A percentile compares a stretch with the other conserved stretches of the same genome.
Evolutionary conservation across 2,888 invertebrate species (phyloP).

Genomic region (Gymnoscelis rufifasciata): DNA sequence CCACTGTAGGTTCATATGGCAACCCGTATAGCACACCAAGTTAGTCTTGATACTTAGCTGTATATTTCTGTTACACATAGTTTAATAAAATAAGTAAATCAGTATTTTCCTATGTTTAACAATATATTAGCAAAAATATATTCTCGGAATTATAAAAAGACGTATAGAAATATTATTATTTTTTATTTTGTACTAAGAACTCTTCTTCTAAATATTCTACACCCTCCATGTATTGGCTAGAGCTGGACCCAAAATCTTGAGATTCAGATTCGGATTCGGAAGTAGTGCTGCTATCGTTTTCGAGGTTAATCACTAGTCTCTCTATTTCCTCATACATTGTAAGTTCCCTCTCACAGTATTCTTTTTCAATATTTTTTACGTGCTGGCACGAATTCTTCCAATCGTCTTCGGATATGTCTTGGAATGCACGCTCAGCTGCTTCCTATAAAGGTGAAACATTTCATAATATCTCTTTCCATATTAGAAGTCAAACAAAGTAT

Average conservation of each 20-base stretch:
- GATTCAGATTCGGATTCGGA: not conserved
- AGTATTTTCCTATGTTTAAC: not conserved
- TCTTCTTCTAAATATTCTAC: too few species aligned
- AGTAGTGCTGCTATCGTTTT: not conserved
- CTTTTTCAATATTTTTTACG: not conserved
- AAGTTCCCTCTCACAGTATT: not conserved
- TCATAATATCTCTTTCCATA: too few species aligned
- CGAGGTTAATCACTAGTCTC: not conserved
- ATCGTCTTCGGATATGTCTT: too few species aligned
- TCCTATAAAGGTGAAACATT: too few species aligned
- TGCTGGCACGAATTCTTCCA: not conserved
- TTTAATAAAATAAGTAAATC: not conserved
- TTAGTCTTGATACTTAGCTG: not conserved
- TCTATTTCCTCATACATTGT: not conserved
- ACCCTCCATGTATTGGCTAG: not conserved
- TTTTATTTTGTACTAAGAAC: not conserved
- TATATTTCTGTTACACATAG: not conserved
- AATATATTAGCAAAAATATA: not conserved
- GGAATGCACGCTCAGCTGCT: too few species aligned
- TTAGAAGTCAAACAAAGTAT: too few species aligned
- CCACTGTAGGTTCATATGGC: not conserved
- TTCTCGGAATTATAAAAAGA: not conserved
- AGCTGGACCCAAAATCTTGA: too few species aligned
- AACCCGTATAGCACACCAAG: not conserved
- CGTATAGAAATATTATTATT: not conserved